These are phyloP conservation scores for Pangasianodon gigas DNA, from an alignment of 2,113 vertebrate genomes.

Conservation along the genomic window DNA sequence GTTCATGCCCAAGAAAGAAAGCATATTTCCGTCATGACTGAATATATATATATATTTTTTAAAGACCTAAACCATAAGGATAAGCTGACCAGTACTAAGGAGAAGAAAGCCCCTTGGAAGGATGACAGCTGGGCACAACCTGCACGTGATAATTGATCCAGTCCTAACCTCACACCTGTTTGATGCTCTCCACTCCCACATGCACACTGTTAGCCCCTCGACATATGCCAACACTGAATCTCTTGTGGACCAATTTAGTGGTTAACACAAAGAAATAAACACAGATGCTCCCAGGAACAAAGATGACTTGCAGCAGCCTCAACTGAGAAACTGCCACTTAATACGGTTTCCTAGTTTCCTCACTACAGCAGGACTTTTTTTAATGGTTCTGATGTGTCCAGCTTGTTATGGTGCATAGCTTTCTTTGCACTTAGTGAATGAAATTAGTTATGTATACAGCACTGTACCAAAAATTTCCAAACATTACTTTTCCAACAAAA, in stretches of 20 bases:
- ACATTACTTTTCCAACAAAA: not conserved
- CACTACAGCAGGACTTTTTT: not conserved
- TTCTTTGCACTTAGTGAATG: not conserved
- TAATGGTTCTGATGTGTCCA: not conserved
- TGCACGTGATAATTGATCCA: constrained; percentile 48
- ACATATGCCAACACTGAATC: constrained; percentile 52
- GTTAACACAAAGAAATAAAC: constrained; percentile 55
- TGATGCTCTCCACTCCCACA: constrained; percentile 48
- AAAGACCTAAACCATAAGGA: no score
- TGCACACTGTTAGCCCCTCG: constrained; percentile 42
- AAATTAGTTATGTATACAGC: not conserved
- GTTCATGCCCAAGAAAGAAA: not conserved
- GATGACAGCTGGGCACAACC: constrained; percentile 63
- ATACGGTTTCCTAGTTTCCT: not conserved
- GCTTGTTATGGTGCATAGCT: not conserved
- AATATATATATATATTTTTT: not conserved
- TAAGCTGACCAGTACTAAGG: constrained; percentile 19
- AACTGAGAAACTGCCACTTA: not conserved
- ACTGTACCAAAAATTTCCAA: not conserved
- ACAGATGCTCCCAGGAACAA: constrained; percentile 51
- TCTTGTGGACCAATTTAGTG: constrained; percentile 51
- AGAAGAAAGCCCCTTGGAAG: not conserved
- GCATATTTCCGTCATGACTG: not conserved
- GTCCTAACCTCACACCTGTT: constrained; percentile 59
- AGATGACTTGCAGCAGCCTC: constrained; percentile 14